Evolutionary conservation across 2,113 vertebrate species (phyloP).

Genomic region (Antechinus flavipes): DNA sequence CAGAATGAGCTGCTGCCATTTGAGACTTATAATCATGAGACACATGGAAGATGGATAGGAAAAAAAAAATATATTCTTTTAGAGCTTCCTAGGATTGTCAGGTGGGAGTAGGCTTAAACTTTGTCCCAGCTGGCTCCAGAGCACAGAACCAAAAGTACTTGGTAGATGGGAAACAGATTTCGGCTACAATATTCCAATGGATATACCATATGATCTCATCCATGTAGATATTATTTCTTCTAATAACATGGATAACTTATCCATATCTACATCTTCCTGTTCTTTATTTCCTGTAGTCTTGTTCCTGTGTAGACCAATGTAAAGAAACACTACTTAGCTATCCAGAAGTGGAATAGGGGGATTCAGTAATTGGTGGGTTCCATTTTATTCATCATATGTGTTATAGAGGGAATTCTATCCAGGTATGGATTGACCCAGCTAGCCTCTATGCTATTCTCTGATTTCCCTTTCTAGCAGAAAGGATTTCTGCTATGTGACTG

Average conservation of each 20-base stretch:
- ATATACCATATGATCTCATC: neutral
- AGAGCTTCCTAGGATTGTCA: neutral
- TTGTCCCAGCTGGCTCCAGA: neutral
- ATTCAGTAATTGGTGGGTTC: neutral
- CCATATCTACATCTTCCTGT: neutral
- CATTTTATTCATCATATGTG: neutral
- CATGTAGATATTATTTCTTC: neutral
- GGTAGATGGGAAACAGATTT: neutral
- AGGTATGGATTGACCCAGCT: neutral
- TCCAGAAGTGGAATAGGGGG: neutral
- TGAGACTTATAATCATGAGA: conserved; percentile 17
- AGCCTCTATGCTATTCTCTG: neutral
- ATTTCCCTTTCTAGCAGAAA: neutral
- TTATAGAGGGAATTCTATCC: neutral
- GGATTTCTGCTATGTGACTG: neutral
- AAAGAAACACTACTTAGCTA: neutral
- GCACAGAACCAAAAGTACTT: neutral
- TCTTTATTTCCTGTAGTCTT: neutral
- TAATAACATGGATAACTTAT: neutral
- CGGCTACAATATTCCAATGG: neutral
- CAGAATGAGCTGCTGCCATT: neutral
- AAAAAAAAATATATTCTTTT: neutral
- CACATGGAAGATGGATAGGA: neutral
- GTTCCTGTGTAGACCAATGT: neutral
- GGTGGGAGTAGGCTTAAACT: neutral